Evolutionary conservation across 2,888 invertebrate genomes (phyloP), one percentile per base, ranked within the genome.

Genomic region (Elysia crispata): DNA sequence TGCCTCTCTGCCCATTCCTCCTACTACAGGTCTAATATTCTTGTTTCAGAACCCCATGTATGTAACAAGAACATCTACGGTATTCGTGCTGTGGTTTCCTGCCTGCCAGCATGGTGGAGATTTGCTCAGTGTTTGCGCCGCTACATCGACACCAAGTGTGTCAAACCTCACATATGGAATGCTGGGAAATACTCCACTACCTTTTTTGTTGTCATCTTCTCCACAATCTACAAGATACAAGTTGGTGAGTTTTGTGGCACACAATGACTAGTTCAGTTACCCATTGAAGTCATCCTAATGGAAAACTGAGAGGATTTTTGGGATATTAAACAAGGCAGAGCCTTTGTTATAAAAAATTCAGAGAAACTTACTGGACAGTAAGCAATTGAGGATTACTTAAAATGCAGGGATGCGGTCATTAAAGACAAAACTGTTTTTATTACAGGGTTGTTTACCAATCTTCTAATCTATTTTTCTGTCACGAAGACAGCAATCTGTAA

Each of bases 121-220:
- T 99, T 99, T 93, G 97, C 98, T 77, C 99, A 99, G 92, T 99
- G 99, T 88, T 92, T 99, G 77, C 94, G 99, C 0, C 96, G 99
- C 83, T 99, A 98, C 93, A 94, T 97, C 0, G 99, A 99, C 93
- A 97, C 97, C 0, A 95, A 95, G 85, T 87, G 91, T 0, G 84
- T 89, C 28, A 92, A 91, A 80, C 98, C 98, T 15, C 99, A 99
- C 94, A 94, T 99, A 77, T 97, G 96, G 1, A 99, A 99, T 93
- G 99, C 99, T 1, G 97, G 97, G 79, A 99, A 99, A 93, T 99
- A 99, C 92, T 96, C 98, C 0, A 98, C 98, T 0, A 97, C 98
- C 0, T 99, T 99, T 93, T 95, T 98, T 85, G 98, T 98, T 5
- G 96, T 98, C 15, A 94, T 97, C 50, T 97, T 98, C 84, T 86